Evolutionary conservation across 2,888 invertebrate species (phyloP), one percentile per base, ranked within the genome.

Genomic region (Neoitamus cyanurus): DNA sequence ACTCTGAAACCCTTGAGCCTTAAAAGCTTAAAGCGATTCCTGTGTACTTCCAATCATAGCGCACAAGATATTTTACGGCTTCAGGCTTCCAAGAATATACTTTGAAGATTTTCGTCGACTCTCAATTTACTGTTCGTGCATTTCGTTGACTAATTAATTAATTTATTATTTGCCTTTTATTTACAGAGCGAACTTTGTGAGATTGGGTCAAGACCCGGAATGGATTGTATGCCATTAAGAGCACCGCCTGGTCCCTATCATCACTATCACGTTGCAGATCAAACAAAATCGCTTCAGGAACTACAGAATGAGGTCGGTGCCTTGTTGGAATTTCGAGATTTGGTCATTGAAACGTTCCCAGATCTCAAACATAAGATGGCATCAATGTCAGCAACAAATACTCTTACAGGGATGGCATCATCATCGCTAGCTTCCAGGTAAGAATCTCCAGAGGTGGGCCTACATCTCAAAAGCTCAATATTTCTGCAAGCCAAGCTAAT

Each of bases 241-340:
- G 93, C 94, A 88, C 92, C 93, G 89, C 94, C 94, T 88, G 94
- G 94, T 89, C 95, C 95, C 87, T 95, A 96, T 91, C 96, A 96
- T 91, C 90, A 96, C 92, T 95, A 95, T 91, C 94, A 95, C 92
- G 87, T 95, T 92, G 96, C 94, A 92, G 97, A 97, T 92, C 96
- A 97, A 93, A 96, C 97, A 90, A 97, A 97, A 92, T 97, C 97
- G 88, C 93, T 97, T 91, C 97, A 97, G 93, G 97, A 97, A 93
- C 94, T 97, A 92, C 97, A 97, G 94, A 96, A 97, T 95, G 97
- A 97, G 93, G 97, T 97, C 93, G 96, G 97, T 87, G 96, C 96
- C 89, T 92, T 97, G 89, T 94, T 97, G 92, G 96, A 97, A 93
- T 97, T 97, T 92, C 95, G 97, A 92, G 97, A 97, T 92, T 94